Evolutionary conservation across 1,140 invertebrate species (phyloP), one percentile per base, ranked within the genome.

Genomic region (Apis dorsata): DNA sequence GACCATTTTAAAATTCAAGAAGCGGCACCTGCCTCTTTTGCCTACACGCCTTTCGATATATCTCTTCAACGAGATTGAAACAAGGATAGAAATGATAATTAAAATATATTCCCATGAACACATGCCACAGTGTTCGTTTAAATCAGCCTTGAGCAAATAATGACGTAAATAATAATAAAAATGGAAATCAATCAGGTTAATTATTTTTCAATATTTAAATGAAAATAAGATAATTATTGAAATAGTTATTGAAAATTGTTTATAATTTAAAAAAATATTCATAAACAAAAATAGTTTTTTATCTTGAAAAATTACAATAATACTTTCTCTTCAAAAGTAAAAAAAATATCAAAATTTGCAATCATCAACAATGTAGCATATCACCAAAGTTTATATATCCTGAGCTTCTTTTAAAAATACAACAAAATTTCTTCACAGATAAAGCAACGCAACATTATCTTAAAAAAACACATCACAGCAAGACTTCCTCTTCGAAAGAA

Each of bases 51-150:
- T 74, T 63, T 60, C 60, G n/a, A 49, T 83, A 55, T 49, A 49
- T 55, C 55, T 69, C 24, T 57, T 21, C 34, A 34, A 34, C 65
- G 53, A 70, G 69, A 60, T 74, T 60, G 44, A 55, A 69, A n/a
- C 57, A 53, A 53, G 60, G 69, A 72, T 66, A 60, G 71, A 74
- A 19, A 1, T 68, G 78, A 70, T 72, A 75, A 84, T 84, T 84
- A 84, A 84, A 84, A 80, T 44, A 71, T 74, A 84, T 79, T 55
- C 71, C 15, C 15, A 24, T n/a, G 55, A 60, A 66, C 63, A 59
- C 49, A 49, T 28, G 44, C 49, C 51, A 55, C 51, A 34, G 34
- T 72, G 44, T 19, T 84, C 62, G 62, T 73, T 80, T 60, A 80
- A 75, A 69, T 51, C 78, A 49, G 55, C 82, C 78, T 49, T 55